Evolutionary conservation across 2,797 vertebrate species (phyloP).

Genomic region (Lithobates pipiens): DNA sequence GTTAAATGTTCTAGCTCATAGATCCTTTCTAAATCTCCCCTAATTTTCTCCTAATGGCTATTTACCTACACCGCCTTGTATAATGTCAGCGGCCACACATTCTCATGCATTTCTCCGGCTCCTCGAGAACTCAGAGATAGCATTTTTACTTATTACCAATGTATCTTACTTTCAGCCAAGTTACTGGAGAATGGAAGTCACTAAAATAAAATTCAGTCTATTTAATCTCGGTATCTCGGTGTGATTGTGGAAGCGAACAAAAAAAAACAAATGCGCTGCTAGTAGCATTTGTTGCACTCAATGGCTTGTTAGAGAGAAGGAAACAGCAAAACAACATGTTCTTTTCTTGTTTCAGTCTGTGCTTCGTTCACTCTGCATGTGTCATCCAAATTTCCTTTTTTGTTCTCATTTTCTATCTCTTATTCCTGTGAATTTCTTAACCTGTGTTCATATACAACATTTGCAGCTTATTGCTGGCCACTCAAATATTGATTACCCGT

Average conservation of each 20-base stretch:
- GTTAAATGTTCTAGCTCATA: conserved; percentile 18
- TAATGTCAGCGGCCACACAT: conserved; percentile 34
- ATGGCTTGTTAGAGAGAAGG: conserved; percentile 19
- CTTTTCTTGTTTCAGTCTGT: not conserved
- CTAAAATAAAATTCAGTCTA: conserved; percentile 39
- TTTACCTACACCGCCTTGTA: conserved; percentile 44
- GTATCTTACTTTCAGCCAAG: conserved; percentile 27
- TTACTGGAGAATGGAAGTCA: conserved; percentile 11
- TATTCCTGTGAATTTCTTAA: too few relatives aligned
- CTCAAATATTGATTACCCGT: too few relatives aligned
- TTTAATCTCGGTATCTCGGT: conserved; percentile 30
- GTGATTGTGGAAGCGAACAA: conserved; percentile 2
- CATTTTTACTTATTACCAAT: conserved; percentile 32
- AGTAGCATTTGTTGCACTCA: conserved; percentile 9
- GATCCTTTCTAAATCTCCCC: conserved; percentile 59
- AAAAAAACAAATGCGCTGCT: conserved; percentile 1
- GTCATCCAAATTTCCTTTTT: not conserved
- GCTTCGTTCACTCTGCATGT: not conserved
- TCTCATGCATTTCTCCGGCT: not conserved
- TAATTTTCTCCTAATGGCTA: conserved; percentile 42
- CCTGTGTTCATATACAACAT: too few relatives aligned
- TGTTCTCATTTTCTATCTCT: too few relatives aligned
- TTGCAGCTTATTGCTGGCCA: too few relatives aligned
- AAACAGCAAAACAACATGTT: conserved; percentile 28
- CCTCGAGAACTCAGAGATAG: conserved; percentile 16